These are phyloP conservation scores for Calosoma granatense DNA, from an alignment of 1,140 invertebrate species.

Conservation along the genomic window DNA sequence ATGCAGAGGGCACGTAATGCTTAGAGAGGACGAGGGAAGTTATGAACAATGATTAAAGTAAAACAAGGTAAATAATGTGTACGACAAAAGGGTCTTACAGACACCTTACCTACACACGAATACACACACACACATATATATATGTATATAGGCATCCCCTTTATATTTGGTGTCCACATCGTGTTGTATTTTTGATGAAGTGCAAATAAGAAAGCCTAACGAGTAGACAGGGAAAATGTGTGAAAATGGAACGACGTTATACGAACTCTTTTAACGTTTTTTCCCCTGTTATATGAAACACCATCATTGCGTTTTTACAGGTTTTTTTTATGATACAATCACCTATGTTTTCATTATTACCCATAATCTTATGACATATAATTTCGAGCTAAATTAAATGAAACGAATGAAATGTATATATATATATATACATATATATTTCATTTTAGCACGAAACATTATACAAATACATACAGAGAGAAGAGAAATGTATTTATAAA, in stretches of 20 bases:
- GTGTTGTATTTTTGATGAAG: slow-evolving; percentile 8
- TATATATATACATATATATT: too few relatives aligned
- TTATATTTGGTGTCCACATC: background rate
- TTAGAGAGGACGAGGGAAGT: background rate
- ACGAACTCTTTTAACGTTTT: too few relatives aligned
- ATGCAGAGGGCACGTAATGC: background rate
- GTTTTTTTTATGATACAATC: too few relatives aligned
- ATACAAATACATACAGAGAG: too few relatives aligned
- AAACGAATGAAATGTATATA: too few relatives aligned
- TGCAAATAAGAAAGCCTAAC: slow-evolving; percentile 1
- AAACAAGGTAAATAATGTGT: background rate
- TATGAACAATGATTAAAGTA: slow-evolving; percentile 6
- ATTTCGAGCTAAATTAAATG: too few relatives aligned
- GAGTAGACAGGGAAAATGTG: background rate
- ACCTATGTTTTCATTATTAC: too few relatives aligned
- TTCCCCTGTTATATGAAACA: too few relatives aligned
- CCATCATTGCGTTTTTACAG: too few relatives aligned
- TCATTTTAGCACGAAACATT: too few relatives aligned
- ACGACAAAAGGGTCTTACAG: background rate
- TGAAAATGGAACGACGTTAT: background rate
- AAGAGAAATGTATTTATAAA: too few relatives aligned
- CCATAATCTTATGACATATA: too few relatives aligned
- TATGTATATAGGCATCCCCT: background rate
- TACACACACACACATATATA: background rate
- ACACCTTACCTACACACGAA: background rate